Evolutionary conservation across 2,797 vertebrate species (phyloP).

Genomic region (Acipenser oxyrinchus): DNA sequence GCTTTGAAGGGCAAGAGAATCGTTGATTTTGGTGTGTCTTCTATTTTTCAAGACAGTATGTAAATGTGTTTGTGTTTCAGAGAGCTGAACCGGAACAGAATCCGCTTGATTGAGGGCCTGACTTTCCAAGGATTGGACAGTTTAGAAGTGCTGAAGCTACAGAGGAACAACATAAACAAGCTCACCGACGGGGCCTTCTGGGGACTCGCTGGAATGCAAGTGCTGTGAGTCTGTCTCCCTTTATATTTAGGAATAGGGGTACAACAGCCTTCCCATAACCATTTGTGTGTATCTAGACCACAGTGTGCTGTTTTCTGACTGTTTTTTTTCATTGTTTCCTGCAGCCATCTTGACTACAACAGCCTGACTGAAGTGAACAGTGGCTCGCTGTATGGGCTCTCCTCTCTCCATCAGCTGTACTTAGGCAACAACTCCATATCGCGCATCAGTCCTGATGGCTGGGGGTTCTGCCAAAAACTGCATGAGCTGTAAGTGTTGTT

Average conservation of each 20-base stretch:
- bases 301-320: conserved; percentile 1
- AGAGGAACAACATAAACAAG: conserved; percentile 90
- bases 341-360: conserved; percentile 89
- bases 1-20: conserved; percentile 10
- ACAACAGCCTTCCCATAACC: too few species aligned
- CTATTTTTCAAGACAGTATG: neutral
- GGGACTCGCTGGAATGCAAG: conserved; percentile 85
- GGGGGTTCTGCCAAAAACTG: conserved; percentile 92
- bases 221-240: conserved; percentile 68
- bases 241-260: too few species aligned
- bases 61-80: conserved; percentile 47
- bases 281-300: neutral
- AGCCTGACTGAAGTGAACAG: conserved; percentile 88
- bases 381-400: conserved; percentile 88
- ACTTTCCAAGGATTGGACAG: conserved; percentile 88
- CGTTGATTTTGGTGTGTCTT: neutral
- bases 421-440: conserved; percentile 89
- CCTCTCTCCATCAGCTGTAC: conserved; percentile 82
- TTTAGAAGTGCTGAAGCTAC: conserved; percentile 87
- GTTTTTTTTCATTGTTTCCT: conserved; percentile 14
- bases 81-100: conserved; percentile 89
- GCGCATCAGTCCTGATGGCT: conserved; percentile 79
- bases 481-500: conserved; percentile 80
- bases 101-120: conserved; percentile 88
- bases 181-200: conserved; percentile 93